phyloP scores from a whole-genome alignment of 2,113 vertebrate genomes.

The Cebus imitator region DNA sequence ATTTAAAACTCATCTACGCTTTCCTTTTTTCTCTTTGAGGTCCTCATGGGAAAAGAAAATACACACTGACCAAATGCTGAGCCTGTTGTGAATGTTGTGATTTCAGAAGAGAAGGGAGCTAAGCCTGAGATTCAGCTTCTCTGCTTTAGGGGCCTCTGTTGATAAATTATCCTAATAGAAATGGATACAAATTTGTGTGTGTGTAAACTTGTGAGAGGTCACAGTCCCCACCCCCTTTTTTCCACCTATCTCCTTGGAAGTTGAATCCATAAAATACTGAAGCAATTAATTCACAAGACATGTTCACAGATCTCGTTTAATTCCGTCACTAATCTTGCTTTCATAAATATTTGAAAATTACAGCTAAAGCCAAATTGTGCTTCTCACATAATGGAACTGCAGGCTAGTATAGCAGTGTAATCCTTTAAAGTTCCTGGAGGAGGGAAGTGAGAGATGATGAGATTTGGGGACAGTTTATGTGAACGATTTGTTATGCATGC shows the following conservation, averaged over 20 bases:
- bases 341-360: slow-evolving; percentile 69
- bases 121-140: neutral
- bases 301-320: neutral
- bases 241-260: accelerated
- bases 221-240: accelerated
- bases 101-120: neutral
- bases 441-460: slow-evolving; percentile 22
- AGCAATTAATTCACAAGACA: slow-evolving; percentile 6
- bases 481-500: slow-evolving; percentile 55
- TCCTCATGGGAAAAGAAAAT: neutral
- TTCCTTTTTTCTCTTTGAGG: neutral
- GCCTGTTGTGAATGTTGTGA: neutral
- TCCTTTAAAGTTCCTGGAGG: slow-evolving; percentile 45
- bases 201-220: neutral
- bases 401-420: neutral
- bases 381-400: neutral
- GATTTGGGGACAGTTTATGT: slow-evolving; percentile 48
- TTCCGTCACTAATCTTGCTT: slow-evolving; percentile 44
- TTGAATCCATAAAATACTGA: neutral
- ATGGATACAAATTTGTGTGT: neutral
- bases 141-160: neutral
- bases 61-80: neutral
- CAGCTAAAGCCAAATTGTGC: slow-evolving; percentile 28
- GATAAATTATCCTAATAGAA: neutral
- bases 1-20: neutral